These are phyloP conservation scores for Acronicta psi DNA, from an alignment of 2,888 invertebrate genomes.

Conservation along the genomic window DNA sequence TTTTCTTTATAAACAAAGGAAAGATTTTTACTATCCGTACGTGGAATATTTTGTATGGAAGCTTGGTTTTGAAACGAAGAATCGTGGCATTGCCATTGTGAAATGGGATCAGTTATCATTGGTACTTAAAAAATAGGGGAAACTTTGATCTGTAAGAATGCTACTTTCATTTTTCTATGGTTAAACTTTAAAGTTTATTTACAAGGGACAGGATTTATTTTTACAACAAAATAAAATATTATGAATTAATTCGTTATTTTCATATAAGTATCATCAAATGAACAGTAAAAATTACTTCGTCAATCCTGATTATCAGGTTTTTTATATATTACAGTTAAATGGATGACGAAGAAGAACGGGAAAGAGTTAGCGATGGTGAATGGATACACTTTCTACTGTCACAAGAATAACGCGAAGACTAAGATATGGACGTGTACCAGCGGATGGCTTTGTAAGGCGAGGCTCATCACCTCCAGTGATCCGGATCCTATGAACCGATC, in stretches of 20 bases:
- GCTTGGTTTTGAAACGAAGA: too few species aligned
- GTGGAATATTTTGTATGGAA: too few species aligned
- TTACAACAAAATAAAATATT: not conserved
- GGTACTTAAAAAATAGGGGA: too few species aligned
- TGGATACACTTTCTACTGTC: conserved; percentile 62
- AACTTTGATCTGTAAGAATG: too few species aligned
- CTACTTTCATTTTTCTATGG: too few species aligned
- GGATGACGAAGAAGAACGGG: conserved; percentile 52
- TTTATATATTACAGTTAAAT: conserved; percentile 44
- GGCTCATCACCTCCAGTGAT: conserved; percentile 49
- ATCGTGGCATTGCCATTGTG: too few species aligned
- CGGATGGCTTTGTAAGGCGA: conserved; percentile 60
- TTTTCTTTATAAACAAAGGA: too few species aligned
- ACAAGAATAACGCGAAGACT: conserved; percentile 46
- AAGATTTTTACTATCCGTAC: too few species aligned
- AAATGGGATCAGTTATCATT: too few species aligned
- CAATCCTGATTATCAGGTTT: not conserved
- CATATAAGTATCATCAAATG: not conserved
- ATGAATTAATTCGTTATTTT: too few species aligned
- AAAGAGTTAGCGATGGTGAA: conserved; percentile 59
- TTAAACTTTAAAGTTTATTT: too few species aligned
- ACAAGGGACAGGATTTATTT: too few species aligned
- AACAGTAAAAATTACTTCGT: not conserved
- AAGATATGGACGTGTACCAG: conserved; percentile 64
- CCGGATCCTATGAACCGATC: conserved; percentile 20